These are phyloP conservation scores for Acanthis flammea DNA, from an alignment of 2,797 vertebrate species.

Conservation along the genomic window DNA sequence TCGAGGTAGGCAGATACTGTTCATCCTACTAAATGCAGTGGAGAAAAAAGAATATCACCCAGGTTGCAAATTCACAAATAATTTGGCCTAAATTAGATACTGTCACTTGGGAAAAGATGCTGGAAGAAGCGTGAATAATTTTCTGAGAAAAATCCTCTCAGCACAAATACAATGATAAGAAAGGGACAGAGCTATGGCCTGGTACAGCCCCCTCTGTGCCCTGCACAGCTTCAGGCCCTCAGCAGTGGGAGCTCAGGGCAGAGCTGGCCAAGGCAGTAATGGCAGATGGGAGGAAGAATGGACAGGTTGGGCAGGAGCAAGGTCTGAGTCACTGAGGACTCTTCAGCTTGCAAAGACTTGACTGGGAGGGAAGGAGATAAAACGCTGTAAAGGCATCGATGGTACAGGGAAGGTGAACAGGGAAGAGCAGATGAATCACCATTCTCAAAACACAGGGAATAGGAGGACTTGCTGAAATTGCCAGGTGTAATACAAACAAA, in stretches of 20 bases:
- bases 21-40: not conserved
- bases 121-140: not conserved
- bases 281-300: not conserved
- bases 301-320: not conserved
- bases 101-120: not conserved
- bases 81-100: not conserved
- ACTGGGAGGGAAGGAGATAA: not conserved
- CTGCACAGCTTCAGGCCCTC: fast-evolving
- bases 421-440: not conserved
- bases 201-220: fast-evolving
- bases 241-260: not conserved
- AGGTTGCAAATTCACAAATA: not conserved
- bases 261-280: fast-evolving
- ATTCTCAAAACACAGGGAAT: not conserved
- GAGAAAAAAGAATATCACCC: not conserved
- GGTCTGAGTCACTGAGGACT: not conserved
- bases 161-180: not conserved
- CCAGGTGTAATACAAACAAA: not conserved
- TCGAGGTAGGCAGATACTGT: not conserved
- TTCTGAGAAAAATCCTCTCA: not conserved
- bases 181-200: not conserved
- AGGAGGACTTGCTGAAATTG: not conserved
- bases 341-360: not conserved
- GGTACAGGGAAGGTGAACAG: not conserved
- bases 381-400: not conserved